Percentiles rank a stretch among this genome's conserved stretches.
Conservation (phyloP, 1,140 invertebrate genomes). For the Dolichoris vasculosae region DNA sequence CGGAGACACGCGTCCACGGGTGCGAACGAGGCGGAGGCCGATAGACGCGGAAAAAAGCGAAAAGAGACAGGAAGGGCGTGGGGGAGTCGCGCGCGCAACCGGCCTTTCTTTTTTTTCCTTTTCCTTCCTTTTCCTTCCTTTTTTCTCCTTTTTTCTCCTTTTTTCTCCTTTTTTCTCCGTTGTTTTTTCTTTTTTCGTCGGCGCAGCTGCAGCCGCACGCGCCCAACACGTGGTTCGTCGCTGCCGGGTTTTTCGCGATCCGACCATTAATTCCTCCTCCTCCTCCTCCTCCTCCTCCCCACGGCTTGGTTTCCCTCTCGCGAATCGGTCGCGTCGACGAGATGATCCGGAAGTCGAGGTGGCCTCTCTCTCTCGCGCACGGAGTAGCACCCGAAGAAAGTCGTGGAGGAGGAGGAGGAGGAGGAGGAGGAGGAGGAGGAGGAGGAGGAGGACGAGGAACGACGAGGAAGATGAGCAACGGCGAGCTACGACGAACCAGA, state of each 20-base stretch:
- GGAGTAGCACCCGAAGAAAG: too few relatives aligned
- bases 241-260: slow-evolving; percentile 43
- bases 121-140: slow-evolving; percentile 25
- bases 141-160: too few relatives aligned
- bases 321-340: too few relatives aligned
- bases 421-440: too few relatives aligned
- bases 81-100: slow-evolving; percentile 47
- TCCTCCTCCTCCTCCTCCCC: neutral
- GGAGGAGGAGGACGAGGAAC: too few relatives aligned
- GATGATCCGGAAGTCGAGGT: too few relatives aligned
- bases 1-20: slow-evolving; percentile 6
- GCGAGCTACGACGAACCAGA: too few relatives aligned
- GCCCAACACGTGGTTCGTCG: slow-evolving; percentile 52
- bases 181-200: neutral
- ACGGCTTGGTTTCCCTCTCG: too few relatives aligned
- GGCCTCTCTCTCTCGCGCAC: too few relatives aligned
- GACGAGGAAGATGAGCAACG: too few relatives aligned
- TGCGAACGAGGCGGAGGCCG: neutral
- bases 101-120: too few relatives aligned
- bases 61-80: slow-evolving; percentile 42
- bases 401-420: too few relatives aligned
- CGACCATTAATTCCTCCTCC: neutral
- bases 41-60: slow-evolving; percentile 22
- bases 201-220: slow-evolving; percentile 22
- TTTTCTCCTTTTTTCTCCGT: slow-evolving; percentile 27